These are phyloP conservation scores for Daphoenositta chrysoptera DNA, from an alignment of 2,113 vertebrate species.

Conservation along the genomic window DNA sequence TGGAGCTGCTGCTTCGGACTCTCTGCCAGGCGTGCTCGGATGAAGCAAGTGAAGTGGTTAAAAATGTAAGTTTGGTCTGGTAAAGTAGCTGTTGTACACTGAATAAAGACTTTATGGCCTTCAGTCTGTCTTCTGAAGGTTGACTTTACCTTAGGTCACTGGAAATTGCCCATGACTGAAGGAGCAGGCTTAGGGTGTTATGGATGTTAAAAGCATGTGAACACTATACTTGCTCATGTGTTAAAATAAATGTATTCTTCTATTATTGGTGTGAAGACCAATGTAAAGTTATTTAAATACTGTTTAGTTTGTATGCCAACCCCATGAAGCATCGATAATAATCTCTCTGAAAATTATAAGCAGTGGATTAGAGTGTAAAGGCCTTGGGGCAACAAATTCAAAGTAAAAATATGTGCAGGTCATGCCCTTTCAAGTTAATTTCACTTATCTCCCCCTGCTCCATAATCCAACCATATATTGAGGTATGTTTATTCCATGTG, in stretches of 20 bases:
- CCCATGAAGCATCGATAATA: neutral
- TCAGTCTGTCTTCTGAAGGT: neutral
- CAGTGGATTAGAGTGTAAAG: conserved; percentile 21
- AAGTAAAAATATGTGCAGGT: conserved; percentile 22
- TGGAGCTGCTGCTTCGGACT: conserved; percentile 82
- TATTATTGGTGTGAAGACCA: neutral
- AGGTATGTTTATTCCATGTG: neutral
- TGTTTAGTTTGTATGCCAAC: neutral
- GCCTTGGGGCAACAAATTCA: conserved; percentile 4
- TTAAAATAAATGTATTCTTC: neutral
- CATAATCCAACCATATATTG: neutral
- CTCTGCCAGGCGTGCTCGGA: conserved; percentile 81
- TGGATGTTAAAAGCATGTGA: neutral
- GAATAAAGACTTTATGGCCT: neutral
- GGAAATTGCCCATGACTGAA: neutral
- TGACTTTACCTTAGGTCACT: neutral
- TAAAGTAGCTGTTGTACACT: neutral
- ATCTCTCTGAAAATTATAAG: conserved; percentile 29
- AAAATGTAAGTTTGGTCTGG: conserved; percentile 75
- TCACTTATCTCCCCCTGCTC: neutral
- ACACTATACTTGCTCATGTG: neutral
- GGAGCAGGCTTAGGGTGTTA: neutral
- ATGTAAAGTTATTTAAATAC: neutral
- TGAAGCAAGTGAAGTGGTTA: conserved; percentile 77
- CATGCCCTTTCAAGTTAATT: conserved; percentile 33